Conservation (phyloP, 2,113 vertebrate species). For the Sebastes schlegelii region DNA sequence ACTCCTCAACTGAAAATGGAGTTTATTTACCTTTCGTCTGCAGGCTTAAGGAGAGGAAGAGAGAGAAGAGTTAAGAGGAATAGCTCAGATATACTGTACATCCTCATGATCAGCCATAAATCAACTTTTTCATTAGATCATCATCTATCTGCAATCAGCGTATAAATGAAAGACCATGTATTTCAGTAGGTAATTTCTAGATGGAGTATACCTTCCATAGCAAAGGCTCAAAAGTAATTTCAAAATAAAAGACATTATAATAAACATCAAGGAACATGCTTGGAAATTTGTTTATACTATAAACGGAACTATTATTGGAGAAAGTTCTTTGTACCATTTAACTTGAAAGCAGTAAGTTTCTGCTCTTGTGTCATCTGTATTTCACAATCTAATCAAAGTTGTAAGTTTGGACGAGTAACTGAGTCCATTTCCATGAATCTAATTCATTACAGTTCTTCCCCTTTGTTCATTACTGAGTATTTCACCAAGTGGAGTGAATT, state of each 20-base stretch:
- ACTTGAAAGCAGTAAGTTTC: neutral
- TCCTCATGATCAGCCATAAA: slow-evolving; percentile 5
- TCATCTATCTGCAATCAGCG: neutral
- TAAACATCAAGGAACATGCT: neutral
- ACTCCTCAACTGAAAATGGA: slow-evolving; percentile 15
- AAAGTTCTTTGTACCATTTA: neutral
- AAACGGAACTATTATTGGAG: neutral
- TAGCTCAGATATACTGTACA: neutral
- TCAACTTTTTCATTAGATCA: neutral
- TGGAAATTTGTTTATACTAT: neutral
- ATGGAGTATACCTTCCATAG: neutral
- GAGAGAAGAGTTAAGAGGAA: slow-evolving; percentile 34
- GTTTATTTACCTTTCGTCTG: slow-evolving; percentile 70
- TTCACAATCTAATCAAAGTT: slow-evolving; percentile 40
- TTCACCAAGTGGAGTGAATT: slow-evolving; percentile 54
- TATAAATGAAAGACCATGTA: neutral
- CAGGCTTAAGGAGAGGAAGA: slow-evolving; percentile 47
- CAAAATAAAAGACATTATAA: neutral
- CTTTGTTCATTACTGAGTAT: neutral
- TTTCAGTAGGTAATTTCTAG: neutral
- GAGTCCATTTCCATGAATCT: slow-evolving; percentile 41
- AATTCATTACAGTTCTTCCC: slow-evolving; percentile 26
- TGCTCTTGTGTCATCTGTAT: neutral
- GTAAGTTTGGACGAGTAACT: slow-evolving; percentile 19
- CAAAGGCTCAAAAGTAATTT: neutral